phyloP scores from a whole-genome alignment of 2,888 invertebrate species.

The Drosophila ezoana region DNA sequence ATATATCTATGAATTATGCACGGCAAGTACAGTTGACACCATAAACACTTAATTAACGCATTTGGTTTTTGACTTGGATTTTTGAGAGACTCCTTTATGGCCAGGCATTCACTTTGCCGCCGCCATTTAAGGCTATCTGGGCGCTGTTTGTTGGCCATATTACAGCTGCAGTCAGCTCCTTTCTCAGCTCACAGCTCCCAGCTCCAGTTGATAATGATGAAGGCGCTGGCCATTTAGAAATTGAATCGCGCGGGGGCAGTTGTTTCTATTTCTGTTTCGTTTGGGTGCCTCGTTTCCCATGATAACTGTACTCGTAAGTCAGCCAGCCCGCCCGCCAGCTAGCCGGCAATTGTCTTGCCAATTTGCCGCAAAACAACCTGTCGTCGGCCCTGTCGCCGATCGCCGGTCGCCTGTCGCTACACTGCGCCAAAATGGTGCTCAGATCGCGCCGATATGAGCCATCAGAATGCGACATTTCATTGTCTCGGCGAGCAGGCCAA shows the following conservation, averaged over 20 bases:
- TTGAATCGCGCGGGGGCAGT: conserved; percentile 53
- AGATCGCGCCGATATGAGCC: conserved; percentile 51
- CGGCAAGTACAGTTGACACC: conserved; percentile 58
- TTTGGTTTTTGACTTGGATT: conserved; percentile 10
- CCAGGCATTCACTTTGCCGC: conserved; percentile 61
- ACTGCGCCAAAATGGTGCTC: conserved; percentile 63
- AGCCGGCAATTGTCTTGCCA: conserved; percentile 73
- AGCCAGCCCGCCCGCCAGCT: conserved; percentile 3
- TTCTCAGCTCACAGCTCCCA: conserved; percentile 10
- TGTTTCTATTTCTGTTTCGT: conserved; percentile 42
- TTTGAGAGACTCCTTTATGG: conserved; percentile 53
- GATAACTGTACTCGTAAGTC: conserved; percentile 65
- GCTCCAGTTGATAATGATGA: conserved; percentile 58
- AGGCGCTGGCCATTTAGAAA: conserved; percentile 58
- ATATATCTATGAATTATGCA: conserved; percentile 63
- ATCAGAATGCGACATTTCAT: conserved; percentile 75
- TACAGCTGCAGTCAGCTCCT: conserved; percentile 29
- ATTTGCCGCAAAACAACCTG: conserved; percentile 74
- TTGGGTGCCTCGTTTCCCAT: conserved; percentile 57
- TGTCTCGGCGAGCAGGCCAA: conserved; percentile 51
- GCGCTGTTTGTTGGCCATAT: conserved; percentile 51
- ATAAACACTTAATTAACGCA: conserved; percentile 73
- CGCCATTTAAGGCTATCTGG: conserved; percentile 70
- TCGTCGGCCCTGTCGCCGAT: conserved; percentile 45
- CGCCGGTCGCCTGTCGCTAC: conserved; percentile 25